Evolutionary conservation across 2,888 invertebrate genomes (phyloP).

Genomic region (Blomia tropicalis): DNA sequence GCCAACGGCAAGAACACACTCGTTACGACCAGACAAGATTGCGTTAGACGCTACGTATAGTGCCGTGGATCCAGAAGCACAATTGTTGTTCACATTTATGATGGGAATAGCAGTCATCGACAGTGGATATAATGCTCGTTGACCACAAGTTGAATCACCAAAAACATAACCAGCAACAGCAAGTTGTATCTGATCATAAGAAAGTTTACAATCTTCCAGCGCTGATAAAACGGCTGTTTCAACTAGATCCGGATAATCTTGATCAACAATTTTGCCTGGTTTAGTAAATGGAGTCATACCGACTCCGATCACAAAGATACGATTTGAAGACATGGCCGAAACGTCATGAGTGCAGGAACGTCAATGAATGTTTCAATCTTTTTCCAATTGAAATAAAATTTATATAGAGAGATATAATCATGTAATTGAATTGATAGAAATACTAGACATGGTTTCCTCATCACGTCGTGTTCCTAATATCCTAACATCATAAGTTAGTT

Average conservation of each 20-base stretch:
- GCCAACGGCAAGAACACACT: conserved; percentile 56
- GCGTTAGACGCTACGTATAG: conserved; percentile 76
- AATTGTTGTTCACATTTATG: conserved; percentile 96
- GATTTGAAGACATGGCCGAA: no score
- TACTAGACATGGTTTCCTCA: no score
- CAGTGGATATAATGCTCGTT: conserved; percentile 78
- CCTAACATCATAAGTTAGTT: no score
- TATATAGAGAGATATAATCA: no score
- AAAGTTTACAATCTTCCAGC: conserved; percentile 59
- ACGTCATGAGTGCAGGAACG: no score
- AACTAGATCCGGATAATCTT: conserved; percentile 88
- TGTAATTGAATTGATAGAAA: no score
- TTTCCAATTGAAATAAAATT: no score
- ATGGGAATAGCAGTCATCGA: conserved; percentile 94
- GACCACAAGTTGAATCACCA: conserved; percentile 88
- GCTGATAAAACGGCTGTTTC: conserved; percentile 81
- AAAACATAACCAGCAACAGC: conserved; percentile 85
- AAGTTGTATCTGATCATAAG: conserved; percentile 62
- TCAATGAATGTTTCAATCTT: no score
- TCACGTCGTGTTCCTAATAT: no score
- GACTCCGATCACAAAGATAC: conserved; percentile 77
- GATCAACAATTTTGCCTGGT: conserved; percentile 59
- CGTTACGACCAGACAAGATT: conserved; percentile 51
- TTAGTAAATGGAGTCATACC: conserved; percentile 98
- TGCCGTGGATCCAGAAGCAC: conserved; percentile 88